Evolutionary conservation across 2,113 vertebrate genomes (phyloP).

Genomic region (Ellobius talpinus): DNA sequence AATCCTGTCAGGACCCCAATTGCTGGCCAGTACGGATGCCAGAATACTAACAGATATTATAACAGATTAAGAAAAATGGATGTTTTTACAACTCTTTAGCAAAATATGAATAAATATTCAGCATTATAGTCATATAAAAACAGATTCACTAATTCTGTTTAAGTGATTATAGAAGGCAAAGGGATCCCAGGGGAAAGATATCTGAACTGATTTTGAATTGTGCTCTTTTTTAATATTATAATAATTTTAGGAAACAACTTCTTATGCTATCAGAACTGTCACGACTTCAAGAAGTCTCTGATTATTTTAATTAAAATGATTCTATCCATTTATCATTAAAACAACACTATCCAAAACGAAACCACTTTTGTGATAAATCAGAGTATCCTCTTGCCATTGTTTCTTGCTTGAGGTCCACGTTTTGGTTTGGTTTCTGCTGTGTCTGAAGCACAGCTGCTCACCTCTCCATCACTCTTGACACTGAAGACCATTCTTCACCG

Average conservation of each 20-base stretch:
- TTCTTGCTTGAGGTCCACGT: neutral
- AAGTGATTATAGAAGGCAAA: neutral
- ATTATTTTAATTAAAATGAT: constrained; percentile 10
- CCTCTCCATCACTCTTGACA: no score
- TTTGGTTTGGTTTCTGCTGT: neutral
- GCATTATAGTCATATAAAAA: neutral
- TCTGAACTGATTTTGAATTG: neutral
- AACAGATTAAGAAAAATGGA: neutral
- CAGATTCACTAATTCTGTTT: neutral
- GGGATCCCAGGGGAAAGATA: neutral
- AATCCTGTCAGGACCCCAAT: no score
- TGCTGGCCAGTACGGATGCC: no score
- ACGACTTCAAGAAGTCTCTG: neutral
- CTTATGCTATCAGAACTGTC: neutral
- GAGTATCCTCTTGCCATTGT: neutral
- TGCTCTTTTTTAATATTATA: neutral
- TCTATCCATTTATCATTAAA: neutral
- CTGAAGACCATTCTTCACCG: neutral
- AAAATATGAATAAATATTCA: neutral
- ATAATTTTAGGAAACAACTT: constrained; percentile 3
- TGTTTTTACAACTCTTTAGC: neutral
- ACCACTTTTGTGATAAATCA: neutral
- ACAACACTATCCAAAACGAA: neutral
- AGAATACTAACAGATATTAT: neutral
- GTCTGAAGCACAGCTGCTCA: no score